Evolutionary conservation across 2,797 vertebrate species (phyloP).

Genomic region (Acrocephalus scirpaceus): DNA sequence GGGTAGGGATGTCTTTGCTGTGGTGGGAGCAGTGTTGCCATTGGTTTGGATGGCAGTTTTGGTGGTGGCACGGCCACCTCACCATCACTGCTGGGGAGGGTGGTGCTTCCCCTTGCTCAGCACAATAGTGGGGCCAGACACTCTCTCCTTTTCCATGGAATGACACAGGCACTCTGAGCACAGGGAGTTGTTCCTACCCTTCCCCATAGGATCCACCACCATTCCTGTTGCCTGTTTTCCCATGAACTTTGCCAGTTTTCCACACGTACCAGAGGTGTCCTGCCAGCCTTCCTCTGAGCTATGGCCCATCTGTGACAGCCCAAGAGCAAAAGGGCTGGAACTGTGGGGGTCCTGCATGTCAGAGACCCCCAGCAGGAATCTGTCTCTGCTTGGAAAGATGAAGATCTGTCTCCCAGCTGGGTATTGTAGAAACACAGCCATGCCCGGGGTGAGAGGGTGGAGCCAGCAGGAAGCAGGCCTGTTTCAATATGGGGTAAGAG

Average conservation of each 20-base stretch:
- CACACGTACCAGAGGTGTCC: neutral
- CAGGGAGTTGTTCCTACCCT: neutral
- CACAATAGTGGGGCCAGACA: rapidly evolving
- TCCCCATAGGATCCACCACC: neutral
- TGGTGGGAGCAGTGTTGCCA: neutral
- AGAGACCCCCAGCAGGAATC: neutral
- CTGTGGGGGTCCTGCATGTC: neutral
- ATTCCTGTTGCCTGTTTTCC: neutral
- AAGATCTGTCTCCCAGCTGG: neutral
- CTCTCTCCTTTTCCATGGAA: neutral
- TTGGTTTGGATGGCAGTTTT: neutral
- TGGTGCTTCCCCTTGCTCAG: rapidly evolving
- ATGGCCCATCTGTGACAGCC: rapidly evolving
- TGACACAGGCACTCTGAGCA: neutral
- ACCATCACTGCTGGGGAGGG: neutral
- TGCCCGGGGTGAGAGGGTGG: neutral
- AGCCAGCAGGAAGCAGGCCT: rapidly evolving
- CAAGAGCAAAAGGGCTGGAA: neutral
- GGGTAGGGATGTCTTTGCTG: neutral
- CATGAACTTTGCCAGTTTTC: neutral
- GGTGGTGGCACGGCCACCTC: neutral
- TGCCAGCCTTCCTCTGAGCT: neutral
- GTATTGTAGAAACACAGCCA: rapidly evolving
- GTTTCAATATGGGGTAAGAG: neutral
- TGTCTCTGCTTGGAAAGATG: neutral